These are phyloP conservation scores for Elanus axillaris DNA, from an alignment of 2,113 vertebrate genomes.

Conservation along the genomic window DNA sequence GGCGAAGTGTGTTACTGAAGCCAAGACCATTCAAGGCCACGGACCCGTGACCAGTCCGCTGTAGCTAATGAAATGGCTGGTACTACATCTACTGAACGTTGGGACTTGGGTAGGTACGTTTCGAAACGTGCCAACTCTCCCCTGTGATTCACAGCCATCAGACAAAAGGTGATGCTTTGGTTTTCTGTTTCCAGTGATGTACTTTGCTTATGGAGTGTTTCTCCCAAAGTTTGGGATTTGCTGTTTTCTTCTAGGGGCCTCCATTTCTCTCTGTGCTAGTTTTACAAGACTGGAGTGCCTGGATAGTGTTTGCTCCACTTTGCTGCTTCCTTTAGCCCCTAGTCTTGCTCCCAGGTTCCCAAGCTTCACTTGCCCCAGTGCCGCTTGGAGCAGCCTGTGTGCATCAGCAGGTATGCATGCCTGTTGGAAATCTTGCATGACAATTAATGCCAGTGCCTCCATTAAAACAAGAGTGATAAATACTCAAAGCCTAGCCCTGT, in stretches of 20 bases:
- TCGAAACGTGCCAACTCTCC: background rate
- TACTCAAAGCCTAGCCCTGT: fast-evolving
- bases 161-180: fast-evolving
- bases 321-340: background rate
- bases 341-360: background rate
- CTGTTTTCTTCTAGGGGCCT: background rate
- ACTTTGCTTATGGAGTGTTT: background rate
- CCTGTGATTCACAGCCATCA: background rate
- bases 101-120: fast-evolving
- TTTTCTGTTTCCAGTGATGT: background rate
- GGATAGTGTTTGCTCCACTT: fast-evolving
- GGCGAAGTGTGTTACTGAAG: too few species aligned
- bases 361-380: background rate
- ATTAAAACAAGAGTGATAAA: fast-evolving
- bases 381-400: background rate
- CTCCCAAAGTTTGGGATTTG: background rate
- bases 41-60: background rate
- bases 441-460: background rate
- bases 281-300: background rate
- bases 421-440: fast-evolving
- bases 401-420: fast-evolving
- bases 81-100: fast-evolving
- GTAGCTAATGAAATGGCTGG: background rate
- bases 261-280: background rate
- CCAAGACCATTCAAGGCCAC: background rate